These are phyloP conservation scores for Drosophila mimetica DNA, from an alignment of 2,888 invertebrate species.

Conservation along the genomic window DNA sequence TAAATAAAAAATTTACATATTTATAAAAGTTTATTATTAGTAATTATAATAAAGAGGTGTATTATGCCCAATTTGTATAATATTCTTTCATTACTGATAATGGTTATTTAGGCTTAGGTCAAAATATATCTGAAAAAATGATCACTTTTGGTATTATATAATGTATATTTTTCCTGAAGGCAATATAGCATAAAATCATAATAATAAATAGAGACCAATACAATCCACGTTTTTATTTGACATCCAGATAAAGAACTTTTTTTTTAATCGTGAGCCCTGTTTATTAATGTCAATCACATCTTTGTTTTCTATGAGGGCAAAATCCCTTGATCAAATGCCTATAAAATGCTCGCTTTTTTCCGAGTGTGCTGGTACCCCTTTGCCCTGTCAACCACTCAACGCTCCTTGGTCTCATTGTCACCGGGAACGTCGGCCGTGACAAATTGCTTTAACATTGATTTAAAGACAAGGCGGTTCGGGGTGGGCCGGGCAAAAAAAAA, in stretches of 20 bases:
- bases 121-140: too few species aligned
- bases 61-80: too few species aligned
- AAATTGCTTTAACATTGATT: slow-evolving; percentile 78
- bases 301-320: neutral
- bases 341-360: neutral
- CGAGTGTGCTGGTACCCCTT: slow-evolving; percentile 30
- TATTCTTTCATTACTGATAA: too few species aligned
- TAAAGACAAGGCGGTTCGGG: slow-evolving; percentile 65
- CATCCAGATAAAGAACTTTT: too few species aligned
- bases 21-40: too few species aligned
- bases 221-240: neutral
- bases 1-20: too few species aligned
- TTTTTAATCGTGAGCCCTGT: neutral
- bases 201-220: too few species aligned
- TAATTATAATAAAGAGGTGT: too few species aligned
- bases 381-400: slow-evolving; percentile 48
- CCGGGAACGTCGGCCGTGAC: slow-evolving; percentile 67
- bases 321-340: neutral
- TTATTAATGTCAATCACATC: neutral
- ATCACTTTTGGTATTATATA: too few species aligned
- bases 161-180: too few species aligned
- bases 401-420: slow-evolving; percentile 59
- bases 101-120: too few species aligned
- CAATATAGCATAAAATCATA: too few species aligned
- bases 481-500: slow-evolving; percentile 8